phyloP scores from a whole-genome alignment of 2,113 vertebrate species.

The Leptocoma aspasia region DNA sequence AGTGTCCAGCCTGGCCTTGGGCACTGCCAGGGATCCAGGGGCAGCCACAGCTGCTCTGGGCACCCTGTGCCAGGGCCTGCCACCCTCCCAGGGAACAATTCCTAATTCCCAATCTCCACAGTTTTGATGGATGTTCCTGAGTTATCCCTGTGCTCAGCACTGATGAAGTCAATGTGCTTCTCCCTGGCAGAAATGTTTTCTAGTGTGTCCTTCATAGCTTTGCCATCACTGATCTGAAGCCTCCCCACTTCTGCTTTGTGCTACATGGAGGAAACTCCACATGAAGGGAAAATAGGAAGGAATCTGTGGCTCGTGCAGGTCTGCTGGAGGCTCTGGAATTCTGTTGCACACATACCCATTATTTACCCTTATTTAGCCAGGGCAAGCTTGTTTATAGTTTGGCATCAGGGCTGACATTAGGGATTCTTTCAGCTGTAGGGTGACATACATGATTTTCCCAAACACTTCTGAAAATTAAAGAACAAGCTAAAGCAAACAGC shows the following conservation, averaged over 20 bases:
- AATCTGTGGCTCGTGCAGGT: neutral
- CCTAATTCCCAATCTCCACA: neutral
- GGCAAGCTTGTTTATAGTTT: neutral
- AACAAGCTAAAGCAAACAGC: neutral
- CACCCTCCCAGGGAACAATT: fast-evolving
- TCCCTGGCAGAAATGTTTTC: neutral
- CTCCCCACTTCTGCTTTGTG: neutral
- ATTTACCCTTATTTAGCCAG: conserved; percentile 3
- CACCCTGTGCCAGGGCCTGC: neutral
- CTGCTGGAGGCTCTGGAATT: neutral
- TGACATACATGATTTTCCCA: neutral
- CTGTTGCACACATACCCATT: neutral
- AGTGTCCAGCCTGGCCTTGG: neutral
- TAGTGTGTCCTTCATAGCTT: neutral
- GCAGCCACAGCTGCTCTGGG: neutral
- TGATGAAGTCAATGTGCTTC: neutral
- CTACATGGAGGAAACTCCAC: neutral
- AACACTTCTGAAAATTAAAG: neutral
- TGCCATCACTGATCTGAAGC: neutral
- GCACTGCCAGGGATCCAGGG: neutral
- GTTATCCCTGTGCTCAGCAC: neutral
- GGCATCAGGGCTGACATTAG: neutral
- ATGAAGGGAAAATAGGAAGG: neutral
- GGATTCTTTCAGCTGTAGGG: neutral
- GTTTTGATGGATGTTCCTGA: neutral